Evolutionary conservation across 30 jellyfish, hydroid and myxozoan genomes (phyloP).

Genomic region (Clytia hemisphaerica): DNA sequence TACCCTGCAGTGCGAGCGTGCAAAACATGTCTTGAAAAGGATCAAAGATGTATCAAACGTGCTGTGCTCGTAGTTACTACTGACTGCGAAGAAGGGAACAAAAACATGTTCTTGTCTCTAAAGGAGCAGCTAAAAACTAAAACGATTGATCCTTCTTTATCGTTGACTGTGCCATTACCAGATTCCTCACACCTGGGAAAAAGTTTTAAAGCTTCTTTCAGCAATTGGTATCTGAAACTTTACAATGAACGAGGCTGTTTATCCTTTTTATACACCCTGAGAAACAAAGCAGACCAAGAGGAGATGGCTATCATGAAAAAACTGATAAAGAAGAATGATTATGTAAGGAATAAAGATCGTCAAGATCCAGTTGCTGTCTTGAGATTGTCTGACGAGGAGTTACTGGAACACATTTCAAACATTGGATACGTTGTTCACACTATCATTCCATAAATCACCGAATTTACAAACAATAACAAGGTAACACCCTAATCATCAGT

Average conservation of each 20-base stretch:
- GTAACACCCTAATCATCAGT: conserved; percentile 22
- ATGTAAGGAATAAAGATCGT: conserved; percentile 6
- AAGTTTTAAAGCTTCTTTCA: too few species aligned
- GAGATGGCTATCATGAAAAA: not conserved
- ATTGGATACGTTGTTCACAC: conserved; percentile 30
- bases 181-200: conserved; percentile 28
- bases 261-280: conserved; percentile 1
- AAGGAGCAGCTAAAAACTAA: not conserved
- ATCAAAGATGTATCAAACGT: conserved; percentile 2
- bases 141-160: conserved; percentile 8
- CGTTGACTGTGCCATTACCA: conserved; percentile 1
- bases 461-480: conserved; percentile 13
- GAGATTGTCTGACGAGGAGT: conserved; percentile 8
- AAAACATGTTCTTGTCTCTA: not conserved
- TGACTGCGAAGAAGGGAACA: conserved; percentile 29
- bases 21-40: conserved; percentile 18
- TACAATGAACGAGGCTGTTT: conserved; percentile 10
- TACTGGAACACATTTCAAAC: conserved; percentile 7
- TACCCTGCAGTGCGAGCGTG: conserved; percentile 11
- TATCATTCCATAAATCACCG: conserved; percentile 23
- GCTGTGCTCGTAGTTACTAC: conserved; percentile 6
- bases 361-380: conserved; percentile 33
- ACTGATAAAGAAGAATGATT: conserved; percentile 1
- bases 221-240: conserved; percentile 22
- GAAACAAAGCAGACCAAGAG: conserved; percentile 7